A percentile compares a stretch with the other conserved stretches of the same genome.
phyloP scores from a whole-genome alignment of 2,797 vertebrate genomes.

The Buphagus erythrorhynchus region DNA sequence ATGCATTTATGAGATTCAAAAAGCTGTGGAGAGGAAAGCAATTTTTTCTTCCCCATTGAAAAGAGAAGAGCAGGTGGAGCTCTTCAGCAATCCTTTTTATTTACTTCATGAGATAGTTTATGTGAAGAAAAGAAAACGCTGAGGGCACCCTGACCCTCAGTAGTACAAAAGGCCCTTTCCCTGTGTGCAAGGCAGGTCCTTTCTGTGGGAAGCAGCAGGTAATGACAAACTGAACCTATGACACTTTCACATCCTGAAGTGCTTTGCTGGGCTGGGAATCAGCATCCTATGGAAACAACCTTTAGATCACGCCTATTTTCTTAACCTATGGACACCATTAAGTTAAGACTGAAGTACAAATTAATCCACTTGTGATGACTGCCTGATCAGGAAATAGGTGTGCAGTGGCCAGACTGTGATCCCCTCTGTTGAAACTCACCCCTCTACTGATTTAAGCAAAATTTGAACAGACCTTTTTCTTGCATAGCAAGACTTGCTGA shows the following conservation, averaged over 20 bases:
- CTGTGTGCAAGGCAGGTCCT: neutral
- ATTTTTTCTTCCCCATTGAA: neutral
- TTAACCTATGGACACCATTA: neutral
- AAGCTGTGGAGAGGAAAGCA: neutral
- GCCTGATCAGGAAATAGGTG: neutral
- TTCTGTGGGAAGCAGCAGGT: neutral
- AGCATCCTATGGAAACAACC: neutral
- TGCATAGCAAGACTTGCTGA: neutral
- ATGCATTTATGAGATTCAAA: neutral
- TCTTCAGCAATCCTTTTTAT: neutral
- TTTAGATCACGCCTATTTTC: neutral
- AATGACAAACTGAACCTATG: neutral
- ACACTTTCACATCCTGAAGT: neutral
- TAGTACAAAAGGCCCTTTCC: neutral
- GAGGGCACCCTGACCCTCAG: neutral
- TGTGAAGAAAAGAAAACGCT: neutral
- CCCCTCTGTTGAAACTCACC: neutral
- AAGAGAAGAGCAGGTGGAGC: neutral
- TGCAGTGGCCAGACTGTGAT: neutral
- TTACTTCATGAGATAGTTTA: neutral
- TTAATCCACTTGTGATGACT: neutral
- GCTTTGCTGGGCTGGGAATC: neutral
- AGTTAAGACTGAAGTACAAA: neutral
- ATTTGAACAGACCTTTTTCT: neutral
- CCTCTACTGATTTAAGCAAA: neutral